Evolutionary conservation across 2,888 invertebrate species (phyloP).

Genomic region (Drepana falcataria): DNA sequence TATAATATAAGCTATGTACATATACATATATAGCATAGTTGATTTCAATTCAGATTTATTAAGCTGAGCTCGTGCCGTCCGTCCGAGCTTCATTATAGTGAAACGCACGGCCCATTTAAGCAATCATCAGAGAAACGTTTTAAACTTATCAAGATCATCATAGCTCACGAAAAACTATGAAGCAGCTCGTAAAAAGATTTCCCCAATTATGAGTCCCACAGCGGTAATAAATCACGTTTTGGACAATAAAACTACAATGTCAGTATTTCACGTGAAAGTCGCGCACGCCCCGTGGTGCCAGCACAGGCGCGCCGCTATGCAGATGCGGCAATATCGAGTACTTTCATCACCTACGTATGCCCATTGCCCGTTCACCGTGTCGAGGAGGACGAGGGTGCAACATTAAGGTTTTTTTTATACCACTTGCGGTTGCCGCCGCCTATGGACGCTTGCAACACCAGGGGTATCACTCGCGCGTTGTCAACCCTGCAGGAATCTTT

Average conservation of each 20-base stretch:
- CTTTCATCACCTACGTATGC: slow-evolving; percentile 32
- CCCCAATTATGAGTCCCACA: not conserved
- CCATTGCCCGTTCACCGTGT: slow-evolving; percentile 1
- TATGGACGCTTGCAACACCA: too few species aligned
- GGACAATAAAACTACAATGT: not conserved
- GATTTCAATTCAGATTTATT: too few species aligned
- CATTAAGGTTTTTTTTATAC: too few species aligned
- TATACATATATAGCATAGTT: too few species aligned
- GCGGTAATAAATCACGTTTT: not conserved
- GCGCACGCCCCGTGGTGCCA: not conserved
- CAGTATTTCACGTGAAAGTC: slow-evolving; percentile 1
- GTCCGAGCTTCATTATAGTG: too few species aligned
- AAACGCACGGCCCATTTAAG: too few species aligned
- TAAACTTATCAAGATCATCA: not conserved
- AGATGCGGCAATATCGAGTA: slow-evolving; percentile 27
- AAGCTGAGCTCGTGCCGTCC: too few species aligned
- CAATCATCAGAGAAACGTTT: not conserved
- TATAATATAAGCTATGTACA: too few species aligned
- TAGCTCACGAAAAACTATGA: not conserved
- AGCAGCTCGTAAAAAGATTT: not conserved
- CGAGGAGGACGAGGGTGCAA: not conserved
- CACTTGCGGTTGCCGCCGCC: too few species aligned
- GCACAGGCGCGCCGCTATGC: slow-evolving; percentile 14
- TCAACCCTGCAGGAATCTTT: too few species aligned
- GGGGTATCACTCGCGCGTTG: too few species aligned